Percentiles rank a stretch among this genome's conserved stretches.
phyloP scores from a whole-genome alignment of 2,797 vertebrate genomes.

The Pempheris klunzingeri region DNA sequence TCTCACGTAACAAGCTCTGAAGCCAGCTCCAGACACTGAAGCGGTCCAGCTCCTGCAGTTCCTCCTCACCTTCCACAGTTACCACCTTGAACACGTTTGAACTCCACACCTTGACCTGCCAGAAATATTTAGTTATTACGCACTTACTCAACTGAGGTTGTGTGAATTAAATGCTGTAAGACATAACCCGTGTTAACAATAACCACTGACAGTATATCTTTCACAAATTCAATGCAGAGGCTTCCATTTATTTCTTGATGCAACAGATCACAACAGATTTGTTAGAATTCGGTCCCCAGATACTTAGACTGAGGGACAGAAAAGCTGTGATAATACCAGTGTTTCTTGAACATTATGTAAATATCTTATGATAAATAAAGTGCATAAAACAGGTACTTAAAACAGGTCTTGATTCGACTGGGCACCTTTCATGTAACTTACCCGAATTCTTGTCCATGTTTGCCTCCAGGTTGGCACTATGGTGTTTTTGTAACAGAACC shows the following conservation, averaged over 20 bases:
- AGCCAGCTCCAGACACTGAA: conserved; percentile 88
- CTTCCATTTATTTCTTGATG: background rate
- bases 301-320: background rate
- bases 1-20: conserved; percentile 88
- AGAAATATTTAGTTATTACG: background rate
- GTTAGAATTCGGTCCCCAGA: background rate
- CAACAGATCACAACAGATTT: background rate
- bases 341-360: background rate
- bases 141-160: background rate
- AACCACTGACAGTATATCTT: background rate
- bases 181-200: background rate
- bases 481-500: conserved; percentile 91
- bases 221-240: background rate
- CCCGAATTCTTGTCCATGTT: conserved; percentile 93
- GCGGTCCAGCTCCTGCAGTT: conserved; percentile 89
- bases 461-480: conserved; percentile 90
- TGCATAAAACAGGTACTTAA: background rate
- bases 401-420: background rate
- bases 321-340: background rate
- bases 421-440: conserved; percentile 55
- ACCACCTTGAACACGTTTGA: conserved; percentile 88
- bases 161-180: background rate
- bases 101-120: conserved; percentile 92
- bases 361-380: background rate
- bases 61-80: conserved; percentile 90